These are phyloP conservation scores for Sakesphorus luctuosus DNA, from an alignment of 2,113 vertebrate species.

Conservation along the genomic window DNA sequence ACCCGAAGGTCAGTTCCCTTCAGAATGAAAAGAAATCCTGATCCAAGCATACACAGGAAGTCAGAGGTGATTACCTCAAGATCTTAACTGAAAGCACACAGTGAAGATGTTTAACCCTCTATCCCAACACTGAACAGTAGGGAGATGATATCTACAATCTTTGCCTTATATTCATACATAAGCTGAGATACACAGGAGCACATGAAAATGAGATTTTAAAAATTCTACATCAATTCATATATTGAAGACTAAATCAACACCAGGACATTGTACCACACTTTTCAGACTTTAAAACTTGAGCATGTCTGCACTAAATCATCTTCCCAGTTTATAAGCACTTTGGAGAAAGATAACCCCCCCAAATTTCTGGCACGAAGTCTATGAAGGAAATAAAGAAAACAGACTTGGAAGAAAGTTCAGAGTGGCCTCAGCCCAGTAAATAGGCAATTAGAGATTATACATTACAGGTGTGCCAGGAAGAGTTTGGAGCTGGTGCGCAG, in stretches of 20 bases:
- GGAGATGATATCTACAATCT: rapidly evolving
- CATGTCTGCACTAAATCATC: not conserved
- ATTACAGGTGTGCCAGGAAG: not conserved
- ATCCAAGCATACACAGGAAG: not conserved
- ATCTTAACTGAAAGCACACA: not conserved
- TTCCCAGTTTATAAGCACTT: not conserved
- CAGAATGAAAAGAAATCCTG: not conserved
- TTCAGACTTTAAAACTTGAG: not conserved
- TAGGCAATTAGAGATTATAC: not conserved
- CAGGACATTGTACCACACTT: rapidly evolving
- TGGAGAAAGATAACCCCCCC: not conserved
- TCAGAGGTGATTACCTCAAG: not conserved
- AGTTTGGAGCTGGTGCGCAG: not conserved
- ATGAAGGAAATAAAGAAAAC: not conserved
- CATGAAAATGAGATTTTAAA: not conserved
- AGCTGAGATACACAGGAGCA: not conserved
- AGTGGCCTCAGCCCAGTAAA: not conserved
- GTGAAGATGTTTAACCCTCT: not conserved
- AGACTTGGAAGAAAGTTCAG: not conserved
- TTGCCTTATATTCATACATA: rapidly evolving
- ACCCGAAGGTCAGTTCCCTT: not conserved
- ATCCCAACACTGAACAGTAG: not conserved
- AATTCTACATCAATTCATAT: not conserved
- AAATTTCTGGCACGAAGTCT: not conserved
- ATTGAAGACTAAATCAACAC: not conserved